Evolutionary conservation across 2,113 vertebrate species (phyloP).

Genomic region (Perca schrenkii): DNA sequence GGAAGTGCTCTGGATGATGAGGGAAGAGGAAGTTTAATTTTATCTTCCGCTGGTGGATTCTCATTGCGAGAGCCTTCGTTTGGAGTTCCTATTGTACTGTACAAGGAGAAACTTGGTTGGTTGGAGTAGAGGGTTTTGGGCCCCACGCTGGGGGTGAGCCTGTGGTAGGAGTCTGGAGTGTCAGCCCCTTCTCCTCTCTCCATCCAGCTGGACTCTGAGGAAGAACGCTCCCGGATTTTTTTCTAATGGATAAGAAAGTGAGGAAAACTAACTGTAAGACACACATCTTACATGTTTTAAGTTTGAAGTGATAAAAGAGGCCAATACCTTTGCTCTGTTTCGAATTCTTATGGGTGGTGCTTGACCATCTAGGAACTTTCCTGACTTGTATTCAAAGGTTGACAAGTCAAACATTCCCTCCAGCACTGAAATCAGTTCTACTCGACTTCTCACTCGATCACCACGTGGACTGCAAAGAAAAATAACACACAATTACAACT

Average conservation of each 20-base stretch:
- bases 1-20: constrained; percentile 47
- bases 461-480: constrained; percentile 83
- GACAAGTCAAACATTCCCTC: constrained; percentile 82
- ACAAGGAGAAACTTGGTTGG: neutral
- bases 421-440: constrained; percentile 86
- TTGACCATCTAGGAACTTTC: constrained; percentile 76
- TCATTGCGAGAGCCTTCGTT: neutral
- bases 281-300: neutral
- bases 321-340: constrained; percentile 62
- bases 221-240: constrained; percentile 65
- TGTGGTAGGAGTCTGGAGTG: constrained; percentile 73
- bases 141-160: constrained; percentile 46
- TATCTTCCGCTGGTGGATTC: constrained; percentile 1
- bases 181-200: constrained; percentile 73
- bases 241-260: constrained; percentile 51
- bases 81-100: neutral
- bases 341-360: constrained; percentile 37
- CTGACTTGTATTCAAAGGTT: constrained; percentile 89
- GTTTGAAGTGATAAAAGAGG: neutral
- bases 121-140: constrained; percentile 25
- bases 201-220: constrained; percentile 78
- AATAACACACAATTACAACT: neutral
- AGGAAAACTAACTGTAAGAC: neutral
- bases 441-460: constrained; percentile 89
- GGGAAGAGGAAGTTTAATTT: constrained; percentile 61